phyloP scores from a whole-genome alignment of 2,888 invertebrate genomes.

The Drosophila koepferae region DNA sequence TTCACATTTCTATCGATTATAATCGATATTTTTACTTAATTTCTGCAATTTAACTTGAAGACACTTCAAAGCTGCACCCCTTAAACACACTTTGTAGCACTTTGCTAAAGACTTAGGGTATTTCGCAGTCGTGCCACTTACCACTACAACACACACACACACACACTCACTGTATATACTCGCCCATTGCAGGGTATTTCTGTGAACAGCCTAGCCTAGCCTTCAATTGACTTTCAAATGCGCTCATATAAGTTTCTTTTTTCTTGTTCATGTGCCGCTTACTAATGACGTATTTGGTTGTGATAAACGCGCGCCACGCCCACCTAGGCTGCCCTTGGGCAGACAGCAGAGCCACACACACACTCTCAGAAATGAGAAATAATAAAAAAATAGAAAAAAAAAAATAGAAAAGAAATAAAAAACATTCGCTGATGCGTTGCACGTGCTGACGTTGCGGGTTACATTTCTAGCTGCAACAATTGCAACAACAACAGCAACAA shows the following conservation, averaged over 20 bases:
- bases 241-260: not conserved
- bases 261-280: constrained; percentile 18
- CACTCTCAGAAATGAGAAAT: not conserved
- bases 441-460: constrained; percentile 51
- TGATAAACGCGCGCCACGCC: constrained; percentile 41
- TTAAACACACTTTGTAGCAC: not conserved
- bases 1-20: no score
- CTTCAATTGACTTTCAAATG: constrained; percentile 24
- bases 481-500: constrained; percentile 27
- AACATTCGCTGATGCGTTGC: constrained; percentile 12
- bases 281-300: constrained; percentile 37
- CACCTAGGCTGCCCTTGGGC: constrained; percentile 28
- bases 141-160: not conserved
- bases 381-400: not conserved
- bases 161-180: rapidly evolving
- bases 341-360: not conserved
- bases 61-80: not conserved
- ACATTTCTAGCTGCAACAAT: constrained; percentile 39
- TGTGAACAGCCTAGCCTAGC: not conserved
- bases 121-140: not conserved
- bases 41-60: no score
- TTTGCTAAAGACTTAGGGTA: not conserved
- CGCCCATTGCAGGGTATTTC: constrained; percentile 2
- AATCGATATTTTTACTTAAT: not conserved
- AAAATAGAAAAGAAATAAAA: constrained; percentile 4